Percentiles rank a stretch among this genome's conserved stretches.
Conservation (phyloP, 2,888 invertebrate species). For the Sphecodes monilicornis region DNA sequence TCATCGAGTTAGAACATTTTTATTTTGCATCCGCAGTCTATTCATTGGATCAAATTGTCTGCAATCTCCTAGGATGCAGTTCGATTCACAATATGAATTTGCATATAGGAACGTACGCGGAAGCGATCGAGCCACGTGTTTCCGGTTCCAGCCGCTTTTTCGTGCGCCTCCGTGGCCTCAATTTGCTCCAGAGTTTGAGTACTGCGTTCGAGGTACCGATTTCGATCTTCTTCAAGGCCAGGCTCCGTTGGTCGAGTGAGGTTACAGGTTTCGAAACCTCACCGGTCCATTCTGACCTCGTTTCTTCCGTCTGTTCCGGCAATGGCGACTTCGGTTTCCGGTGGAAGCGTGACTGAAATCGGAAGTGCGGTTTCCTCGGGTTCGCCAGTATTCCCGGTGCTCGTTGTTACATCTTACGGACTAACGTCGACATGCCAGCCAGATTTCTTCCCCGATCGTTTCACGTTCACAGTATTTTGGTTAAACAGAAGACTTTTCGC, state of each 20-base stretch:
- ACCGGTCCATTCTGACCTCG: constrained; percentile 37
- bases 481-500: constrained; percentile 41
- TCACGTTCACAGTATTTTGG: constrained; percentile 15
- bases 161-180: constrained; percentile 57
- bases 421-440: constrained; percentile 5
- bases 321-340: constrained; percentile 50
- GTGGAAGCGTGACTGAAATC: constrained; percentile 45
- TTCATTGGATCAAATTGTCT: background rate
- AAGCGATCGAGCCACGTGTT: constrained; percentile 33
- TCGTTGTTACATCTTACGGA: constrained; percentile 61
- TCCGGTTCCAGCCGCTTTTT: constrained; percentile 37
- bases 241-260: constrained; percentile 47
- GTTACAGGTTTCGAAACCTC: constrained; percentile 49
- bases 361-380: constrained; percentile 52
- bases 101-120: constrained; percentile 44
- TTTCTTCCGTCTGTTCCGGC: constrained; percentile 25
- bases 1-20: background rate
- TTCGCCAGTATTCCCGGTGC: constrained; percentile 67
- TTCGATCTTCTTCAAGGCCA: constrained; percentile 52
- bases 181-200: constrained; percentile 63
- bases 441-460: background rate
- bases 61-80: background rate
- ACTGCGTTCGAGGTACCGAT: constrained; percentile 59
- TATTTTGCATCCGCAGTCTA: background rate
- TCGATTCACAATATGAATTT: background rate